These are phyloP conservation scores for Hemitrygon akajei DNA, from an alignment of 2,797 vertebrate species.

Conservation along the genomic window DNA sequence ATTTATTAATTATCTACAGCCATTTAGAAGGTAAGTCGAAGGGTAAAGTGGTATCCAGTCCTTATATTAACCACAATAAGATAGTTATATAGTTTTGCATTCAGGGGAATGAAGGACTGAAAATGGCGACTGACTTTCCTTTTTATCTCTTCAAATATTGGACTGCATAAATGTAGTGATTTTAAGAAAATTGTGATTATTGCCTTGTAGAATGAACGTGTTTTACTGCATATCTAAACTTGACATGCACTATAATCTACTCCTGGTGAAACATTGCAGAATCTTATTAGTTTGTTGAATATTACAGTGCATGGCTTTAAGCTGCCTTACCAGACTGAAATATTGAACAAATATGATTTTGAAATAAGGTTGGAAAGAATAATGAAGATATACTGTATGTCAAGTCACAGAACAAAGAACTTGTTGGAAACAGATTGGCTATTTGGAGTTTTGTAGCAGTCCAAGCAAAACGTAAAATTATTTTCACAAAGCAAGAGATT, in stretches of 20 bases:
- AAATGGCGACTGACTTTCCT: neutral
- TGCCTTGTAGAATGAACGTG: neutral
- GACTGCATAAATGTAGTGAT: neutral
- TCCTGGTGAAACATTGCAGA: neutral
- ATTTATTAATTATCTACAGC: neutral
- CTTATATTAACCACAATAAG: neutral
- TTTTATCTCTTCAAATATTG: conserved; percentile 6
- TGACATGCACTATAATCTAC: neutral
- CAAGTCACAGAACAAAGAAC: neutral
- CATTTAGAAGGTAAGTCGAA: neutral
- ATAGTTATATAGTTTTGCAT: neutral
- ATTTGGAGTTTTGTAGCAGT: neutral
- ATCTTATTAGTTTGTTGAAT: neutral
- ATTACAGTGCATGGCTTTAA: neutral
- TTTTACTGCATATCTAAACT: neutral
- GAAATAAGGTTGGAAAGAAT: neutral
- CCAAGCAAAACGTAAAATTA: neutral
- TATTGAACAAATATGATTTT: neutral
- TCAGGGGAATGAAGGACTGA: neutral
- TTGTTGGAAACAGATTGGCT: neutral
- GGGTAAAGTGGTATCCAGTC: no score
- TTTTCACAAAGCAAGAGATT: neutral
- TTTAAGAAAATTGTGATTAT: neutral
- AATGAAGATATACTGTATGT: neutral
- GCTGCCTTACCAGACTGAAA: neutral